Conservation (phyloP, 2,113 vertebrate genomes). For the Anguilla rostrata region DNA sequence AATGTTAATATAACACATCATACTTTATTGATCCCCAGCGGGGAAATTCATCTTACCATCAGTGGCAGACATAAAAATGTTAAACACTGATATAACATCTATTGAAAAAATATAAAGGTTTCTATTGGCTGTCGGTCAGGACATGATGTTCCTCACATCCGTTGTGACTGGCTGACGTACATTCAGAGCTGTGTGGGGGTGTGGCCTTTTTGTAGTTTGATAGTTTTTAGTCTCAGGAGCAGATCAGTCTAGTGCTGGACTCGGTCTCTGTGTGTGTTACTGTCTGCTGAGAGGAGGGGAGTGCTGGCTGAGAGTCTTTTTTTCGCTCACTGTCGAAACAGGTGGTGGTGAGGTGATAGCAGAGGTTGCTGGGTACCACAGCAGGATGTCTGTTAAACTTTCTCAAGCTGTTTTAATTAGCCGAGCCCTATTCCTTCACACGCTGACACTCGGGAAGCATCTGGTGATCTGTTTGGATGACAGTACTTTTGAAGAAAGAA, state of each 20-base stretch:
- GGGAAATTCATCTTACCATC: not conserved
- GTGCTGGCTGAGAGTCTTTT: not conserved
- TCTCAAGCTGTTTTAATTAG: too few species aligned
- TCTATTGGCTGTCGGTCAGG: too few species aligned
- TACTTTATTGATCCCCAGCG: not conserved
- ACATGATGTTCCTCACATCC: too few species aligned
- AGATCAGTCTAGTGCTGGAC: not conserved
- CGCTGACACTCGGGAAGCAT: too few species aligned
- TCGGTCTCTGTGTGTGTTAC: not conserved
- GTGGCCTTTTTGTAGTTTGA: not conserved
- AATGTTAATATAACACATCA: not conserved
- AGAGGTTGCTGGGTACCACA: not conserved
- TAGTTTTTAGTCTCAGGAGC: not conserved
- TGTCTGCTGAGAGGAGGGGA: not conserved
- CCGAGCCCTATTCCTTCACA: too few species aligned
- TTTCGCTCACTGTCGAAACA: too few species aligned
- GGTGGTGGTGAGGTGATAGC: not conserved
- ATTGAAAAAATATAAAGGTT: not conserved
- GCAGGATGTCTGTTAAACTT: not conserved
- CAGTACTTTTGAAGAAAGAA: too few species aligned
- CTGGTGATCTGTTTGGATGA: too few species aligned
- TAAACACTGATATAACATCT: too few species aligned
- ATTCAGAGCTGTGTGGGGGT: not conserved
- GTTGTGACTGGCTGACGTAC: not conserved
- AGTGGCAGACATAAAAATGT: not conserved